Conservation (phyloP, 2,888 invertebrate genomes). For the Baronia brevicornis region DNA sequence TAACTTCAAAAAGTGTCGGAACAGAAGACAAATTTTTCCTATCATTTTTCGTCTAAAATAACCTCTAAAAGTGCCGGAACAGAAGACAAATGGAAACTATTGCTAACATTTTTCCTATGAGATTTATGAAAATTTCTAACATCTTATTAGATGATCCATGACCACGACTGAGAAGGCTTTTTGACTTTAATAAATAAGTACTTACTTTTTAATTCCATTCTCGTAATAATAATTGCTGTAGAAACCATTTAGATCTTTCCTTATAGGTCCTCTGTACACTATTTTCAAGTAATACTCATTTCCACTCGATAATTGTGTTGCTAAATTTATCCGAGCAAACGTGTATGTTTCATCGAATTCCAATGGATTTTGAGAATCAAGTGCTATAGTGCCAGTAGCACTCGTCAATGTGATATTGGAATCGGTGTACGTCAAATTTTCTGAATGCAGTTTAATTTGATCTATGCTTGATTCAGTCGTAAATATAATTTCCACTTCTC, state of each 20-base stretch:
- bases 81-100: too few relatives aligned
- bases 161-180: neutral
- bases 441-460: conserved; percentile 57
- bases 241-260: conserved; percentile 75
- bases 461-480: conserved; percentile 33
- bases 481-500: conserved; percentile 57
- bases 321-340: conserved; percentile 65
- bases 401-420: conserved; percentile 34
- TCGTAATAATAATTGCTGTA: conserved; percentile 76
- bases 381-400: conserved; percentile 25
- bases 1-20: too few relatives aligned
- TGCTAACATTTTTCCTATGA: conserved; percentile 2
- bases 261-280: conserved; percentile 70
- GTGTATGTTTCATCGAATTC: conserved; percentile 51
- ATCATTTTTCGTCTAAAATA: too few relatives aligned
- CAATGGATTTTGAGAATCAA: conserved; percentile 35
- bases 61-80: too few relatives aligned
- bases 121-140: conserved; percentile 6
- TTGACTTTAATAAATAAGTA: conserved; percentile 17
- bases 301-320: conserved; percentile 39
- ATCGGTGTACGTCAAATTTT: conserved; percentile 42
- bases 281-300: conserved; percentile 64
- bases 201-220: conserved; percentile 68
- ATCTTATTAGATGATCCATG: too few relatives aligned
- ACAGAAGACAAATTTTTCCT: too few relatives aligned